Base-by-base conservation (phyloP, 2,797 vertebrate genomes). In the Nyctalus aviator region DNA sequence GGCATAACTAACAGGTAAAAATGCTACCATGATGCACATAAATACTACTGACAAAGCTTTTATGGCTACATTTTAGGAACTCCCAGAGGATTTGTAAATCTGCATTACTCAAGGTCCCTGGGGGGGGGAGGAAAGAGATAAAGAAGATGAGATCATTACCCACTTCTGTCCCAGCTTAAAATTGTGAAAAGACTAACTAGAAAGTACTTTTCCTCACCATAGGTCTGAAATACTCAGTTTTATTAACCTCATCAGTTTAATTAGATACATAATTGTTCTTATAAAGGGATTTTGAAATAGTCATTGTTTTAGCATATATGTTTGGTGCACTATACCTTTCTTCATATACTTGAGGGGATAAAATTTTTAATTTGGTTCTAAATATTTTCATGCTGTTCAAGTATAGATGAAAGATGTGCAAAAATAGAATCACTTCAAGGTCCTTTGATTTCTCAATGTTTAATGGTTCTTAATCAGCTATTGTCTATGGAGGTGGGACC, bases 61-160 rank as follows among this genome's bases (percentile, higher is more conserved):
- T 77, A 83, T 84, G 78, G 81, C 69, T 94, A 88, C 84, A 84
- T 96, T 96, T 96, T 90, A 90, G 94, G 89, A 93, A 88, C 59
- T 85, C 88, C 84, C 79, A 90, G 92, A 94, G 73, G 71, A 73
- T 79, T 93, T 93, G 83, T 84, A 50, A 68, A 95, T 92, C 79
- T 95, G 88, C 88, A 94, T 78, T 84, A 41, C 66, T 95, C 11
- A 81, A 84, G 84, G 85, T 94, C 53, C 37, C 66, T 76, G 79
- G 71, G 94, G 86, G 68, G 83, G 88, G 93, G 72, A 88, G n/a
- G n/a, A 81, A 83, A 68, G 20, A 79, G 81, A 88, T 84, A 73
- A 35, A 50, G 78, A 92, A 90, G 68, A 94, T 94, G 82, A 96
- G 79, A 93, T 94, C 90, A 94, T 90, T 86, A 85, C 59, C 78